phyloP scores from a whole-genome alignment of 2,888 invertebrate species.

The Tetramorium bicarinatum region DNA sequence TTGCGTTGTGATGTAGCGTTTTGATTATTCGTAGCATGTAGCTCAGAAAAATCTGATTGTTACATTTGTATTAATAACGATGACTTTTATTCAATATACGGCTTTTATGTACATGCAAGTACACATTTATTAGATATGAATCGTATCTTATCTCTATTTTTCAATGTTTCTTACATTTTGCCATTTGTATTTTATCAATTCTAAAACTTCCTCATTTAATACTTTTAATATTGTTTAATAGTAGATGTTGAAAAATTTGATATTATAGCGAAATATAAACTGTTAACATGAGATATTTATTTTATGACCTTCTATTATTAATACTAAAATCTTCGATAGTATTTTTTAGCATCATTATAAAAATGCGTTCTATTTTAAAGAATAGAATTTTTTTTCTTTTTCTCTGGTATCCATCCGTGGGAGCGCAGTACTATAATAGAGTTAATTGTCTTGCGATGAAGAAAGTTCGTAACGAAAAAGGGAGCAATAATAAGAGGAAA shows the following conservation, averaged over 20 bases:
- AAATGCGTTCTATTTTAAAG: not conserved
- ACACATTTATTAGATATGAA: not conserved
- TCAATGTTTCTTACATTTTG: not conserved
- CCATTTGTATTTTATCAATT: not conserved
- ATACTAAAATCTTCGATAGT: slow-evolving; percentile 6
- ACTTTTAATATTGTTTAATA: not conserved
- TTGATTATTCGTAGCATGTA: not conserved
- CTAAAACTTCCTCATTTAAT: not conserved
- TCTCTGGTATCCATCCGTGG: not conserved
- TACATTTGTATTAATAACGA: not conserved
- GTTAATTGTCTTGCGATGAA: slow-evolving; percentile 3
- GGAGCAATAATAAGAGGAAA: not conserved
- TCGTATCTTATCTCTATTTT: not conserved
- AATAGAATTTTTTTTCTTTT: not conserved
- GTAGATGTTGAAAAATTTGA: not conserved
- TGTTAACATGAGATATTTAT: not conserved
- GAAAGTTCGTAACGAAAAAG: not conserved
- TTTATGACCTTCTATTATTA: not conserved
- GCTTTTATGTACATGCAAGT: not conserved
- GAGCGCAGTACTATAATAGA: not conserved
- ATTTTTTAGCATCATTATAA: slow-evolving; percentile 7
- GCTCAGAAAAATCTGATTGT: not conserved
- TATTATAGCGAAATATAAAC: slow-evolving; percentile 22
- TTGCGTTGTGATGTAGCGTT: not conserved
- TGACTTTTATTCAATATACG: not conserved